Evolutionary conservation across 1,140 invertebrate genomes (phyloP), one percentile per base, ranked within the genome.

Genomic region (Calliphora vicina): DNA sequence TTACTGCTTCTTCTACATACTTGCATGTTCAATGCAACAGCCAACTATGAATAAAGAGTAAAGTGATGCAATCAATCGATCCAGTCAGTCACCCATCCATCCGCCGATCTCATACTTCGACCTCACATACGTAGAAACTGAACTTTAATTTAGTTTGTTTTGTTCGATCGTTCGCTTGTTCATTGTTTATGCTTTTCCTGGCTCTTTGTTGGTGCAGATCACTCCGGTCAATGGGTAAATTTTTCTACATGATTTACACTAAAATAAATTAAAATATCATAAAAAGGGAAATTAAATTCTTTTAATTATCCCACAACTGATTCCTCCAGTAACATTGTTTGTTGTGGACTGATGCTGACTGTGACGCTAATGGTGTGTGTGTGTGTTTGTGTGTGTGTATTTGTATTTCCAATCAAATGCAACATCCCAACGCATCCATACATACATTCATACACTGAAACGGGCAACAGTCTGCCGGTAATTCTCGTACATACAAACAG

Each of bases 201-300:
- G 6, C 35, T 1, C 35, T 57, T 57, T 57, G 15, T 57, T 57
- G 13, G 50, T 17, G 50, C n/a, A 35, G 35, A 35, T 50, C 45
- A 13, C 23, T 67, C 10, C 23, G n/a, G 61, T 67, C 61, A 67
- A 23, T 67, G 61, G n/a, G 61, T 12, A 23, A 8, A 23, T 67
- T 81, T 83, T 82, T 82, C 74, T 61, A 50, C 71, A 82, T 89
- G 88, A 89, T 89, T 89, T 89, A 89, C 87, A 87, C 87, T 85
- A 85, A 89, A 89, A 89, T 89, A 89, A 89, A 89, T 89, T 89
- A 89, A 89, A 89, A 89, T 89, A 89, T 89, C 87, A 88, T 89
- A 89, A 89, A 89, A 89, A 89, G 87, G 87, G 89, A 89, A 89
- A 89, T 89, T 89, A 89, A 89, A 89, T 89, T 89, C 88, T 88